These are phyloP conservation scores for Metellina segmentata DNA, from an alignment of 2,888 invertebrate species.

Conservation along the genomic window DNA sequence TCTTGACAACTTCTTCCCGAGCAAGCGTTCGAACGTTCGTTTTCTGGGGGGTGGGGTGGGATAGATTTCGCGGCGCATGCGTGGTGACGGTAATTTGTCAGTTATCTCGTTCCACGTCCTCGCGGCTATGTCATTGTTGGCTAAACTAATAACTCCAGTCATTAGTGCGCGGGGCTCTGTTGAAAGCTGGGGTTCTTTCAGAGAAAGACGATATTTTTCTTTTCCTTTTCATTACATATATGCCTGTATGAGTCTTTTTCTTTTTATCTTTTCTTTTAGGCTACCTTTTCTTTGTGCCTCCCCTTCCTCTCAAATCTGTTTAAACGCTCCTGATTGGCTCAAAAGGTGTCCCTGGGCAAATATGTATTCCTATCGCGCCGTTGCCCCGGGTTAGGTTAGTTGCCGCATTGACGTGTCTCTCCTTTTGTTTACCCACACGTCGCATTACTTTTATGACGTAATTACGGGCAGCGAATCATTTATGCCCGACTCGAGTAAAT, in stretches of 20 bases:
- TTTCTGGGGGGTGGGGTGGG: conserved; percentile 7
- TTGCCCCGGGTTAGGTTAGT: conserved; percentile 50
- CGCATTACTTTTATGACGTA: conserved; percentile 76
- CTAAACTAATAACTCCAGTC: conserved; percentile 76
- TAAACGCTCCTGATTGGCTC: conserved; percentile 74
- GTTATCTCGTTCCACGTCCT: conserved; percentile 73
- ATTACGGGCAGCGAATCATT: conserved; percentile 63
- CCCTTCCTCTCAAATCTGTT: conserved; percentile 70
- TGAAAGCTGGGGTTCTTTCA: conserved; percentile 47
- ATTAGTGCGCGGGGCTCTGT: conserved; percentile 69
- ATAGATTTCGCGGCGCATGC: conserved; percentile 64
- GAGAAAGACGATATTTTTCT: conserved; percentile 48
- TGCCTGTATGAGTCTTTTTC: conserved; percentile 33
- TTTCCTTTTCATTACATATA: conserved; percentile 52
- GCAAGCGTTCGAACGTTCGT: conserved; percentile 33
- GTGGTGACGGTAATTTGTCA: conserved; percentile 72
- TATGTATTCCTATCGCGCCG: conserved; percentile 70
- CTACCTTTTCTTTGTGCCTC: conserved; percentile 45
- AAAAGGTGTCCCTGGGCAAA: conserved; percentile 74
- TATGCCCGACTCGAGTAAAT: conserved; percentile 32
- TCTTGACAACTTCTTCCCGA: conserved; percentile 60
- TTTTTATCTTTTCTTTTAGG: conserved; percentile 23
- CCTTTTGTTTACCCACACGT: conserved; percentile 72
- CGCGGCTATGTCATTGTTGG: conserved; percentile 76
- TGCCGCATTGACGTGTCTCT: conserved; percentile 11